Conservation (phyloP, 2,888 invertebrate species). For the Dinocampus coccinellae region DNA sequence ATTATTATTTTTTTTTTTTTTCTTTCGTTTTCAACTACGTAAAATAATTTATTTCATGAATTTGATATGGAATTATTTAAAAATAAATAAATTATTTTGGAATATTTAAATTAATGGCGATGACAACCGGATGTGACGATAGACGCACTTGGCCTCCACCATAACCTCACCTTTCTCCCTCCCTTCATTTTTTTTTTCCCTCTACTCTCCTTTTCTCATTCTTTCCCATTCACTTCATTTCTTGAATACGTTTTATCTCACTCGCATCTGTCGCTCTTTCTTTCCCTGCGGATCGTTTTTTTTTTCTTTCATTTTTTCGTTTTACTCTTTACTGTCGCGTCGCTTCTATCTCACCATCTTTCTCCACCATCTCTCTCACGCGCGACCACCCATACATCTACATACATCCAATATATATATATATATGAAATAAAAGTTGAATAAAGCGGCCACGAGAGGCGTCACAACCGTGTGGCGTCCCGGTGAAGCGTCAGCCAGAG, state of each 20-base stretch:
- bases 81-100: not conserved
- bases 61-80: not conserved
- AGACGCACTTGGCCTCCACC: slow-evolving; percentile 25
- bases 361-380: too few relatives aligned
- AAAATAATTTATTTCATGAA: too few relatives aligned
- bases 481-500: slow-evolving; percentile 48
- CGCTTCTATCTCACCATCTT: too few relatives aligned
- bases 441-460: slow-evolving; percentile 15
- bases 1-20: not conserved
- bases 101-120: not conserved
- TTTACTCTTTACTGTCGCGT: not conserved
- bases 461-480: slow-evolving; percentile 34
- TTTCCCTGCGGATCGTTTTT: slow-evolving; percentile 12
- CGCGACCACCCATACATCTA: too few relatives aligned
- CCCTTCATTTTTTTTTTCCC: slow-evolving; percentile 29
- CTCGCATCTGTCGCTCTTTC: slow-evolving; percentile 21
- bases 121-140: slow-evolving; percentile 28
- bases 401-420: not conserved
- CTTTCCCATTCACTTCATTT: slow-evolving; percentile 25
- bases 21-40: not conserved
- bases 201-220: slow-evolving; percentile 31
- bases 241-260: slow-evolving; percentile 19
- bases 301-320: not conserved
- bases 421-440: not conserved
- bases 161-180: too few relatives aligned